phyloP scores from a whole-genome alignment of 1,140 invertebrate species.

The Drosophila lowei region DNA sequence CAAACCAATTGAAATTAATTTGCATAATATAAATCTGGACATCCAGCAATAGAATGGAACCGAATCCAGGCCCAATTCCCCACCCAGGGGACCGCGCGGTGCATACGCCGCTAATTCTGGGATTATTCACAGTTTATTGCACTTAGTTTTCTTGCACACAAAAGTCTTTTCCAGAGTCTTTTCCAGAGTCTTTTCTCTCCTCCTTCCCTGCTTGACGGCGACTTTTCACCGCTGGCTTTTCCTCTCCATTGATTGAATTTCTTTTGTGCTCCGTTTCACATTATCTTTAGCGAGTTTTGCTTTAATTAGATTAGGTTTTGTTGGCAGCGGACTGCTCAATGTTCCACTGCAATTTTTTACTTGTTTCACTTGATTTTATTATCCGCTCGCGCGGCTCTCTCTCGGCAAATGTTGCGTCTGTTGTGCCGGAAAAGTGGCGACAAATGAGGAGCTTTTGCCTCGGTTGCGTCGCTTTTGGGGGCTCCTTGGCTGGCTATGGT shows the following conservation, averaged over 20 bases:
- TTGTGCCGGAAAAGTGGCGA: slow-evolving; percentile 83
- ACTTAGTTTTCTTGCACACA: slow-evolving; percentile 75
- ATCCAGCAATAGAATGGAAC: slow-evolving; percentile 70
- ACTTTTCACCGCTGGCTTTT: not conserved
- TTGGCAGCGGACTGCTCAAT: slow-evolving; percentile 16
- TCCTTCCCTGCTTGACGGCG: slow-evolving; percentile 1
- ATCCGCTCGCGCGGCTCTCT: slow-evolving; percentile 52
- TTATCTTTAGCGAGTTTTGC: slow-evolving; percentile 34
- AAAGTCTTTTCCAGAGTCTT: slow-evolving; percentile 18
- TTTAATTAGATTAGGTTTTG: slow-evolving; percentile 25
- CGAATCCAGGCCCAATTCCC: slow-evolving; percentile 23
- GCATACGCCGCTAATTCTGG: slow-evolving; percentile 62
- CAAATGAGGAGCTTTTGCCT: slow-evolving; percentile 76
- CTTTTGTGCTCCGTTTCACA: slow-evolving; percentile 3
- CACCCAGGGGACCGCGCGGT: slow-evolving; percentile 40
- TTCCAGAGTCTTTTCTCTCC: slow-evolving; percentile 23
- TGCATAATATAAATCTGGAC: slow-evolving; percentile 76
- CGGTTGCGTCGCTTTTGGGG: slow-evolving; percentile 49
- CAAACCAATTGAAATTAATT: slow-evolving; percentile 82
- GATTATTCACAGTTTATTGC: slow-evolving; percentile 80
- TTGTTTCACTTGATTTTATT: slow-evolving; percentile 44
- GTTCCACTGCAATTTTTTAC: slow-evolving; percentile 19
- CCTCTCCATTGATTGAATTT: not conserved
- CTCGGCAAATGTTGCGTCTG: slow-evolving; percentile 75
- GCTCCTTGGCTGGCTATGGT: slow-evolving; percentile 39